Evolutionary conservation across 2,888 invertebrate genomes (phyloP).

Genomic region (Drosophila fungiperda): DNA sequence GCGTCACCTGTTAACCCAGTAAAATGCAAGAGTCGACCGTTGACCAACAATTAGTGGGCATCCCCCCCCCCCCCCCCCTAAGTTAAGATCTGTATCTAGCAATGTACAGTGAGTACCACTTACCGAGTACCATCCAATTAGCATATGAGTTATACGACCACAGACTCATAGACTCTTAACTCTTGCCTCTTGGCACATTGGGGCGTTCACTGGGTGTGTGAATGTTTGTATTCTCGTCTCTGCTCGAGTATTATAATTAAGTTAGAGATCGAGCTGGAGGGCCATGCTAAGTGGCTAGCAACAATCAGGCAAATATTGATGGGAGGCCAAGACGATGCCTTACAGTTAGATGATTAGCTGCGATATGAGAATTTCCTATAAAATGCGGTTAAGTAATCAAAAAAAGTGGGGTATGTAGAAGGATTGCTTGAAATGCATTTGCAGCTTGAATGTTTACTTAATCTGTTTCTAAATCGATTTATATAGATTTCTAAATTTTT

Average conservation of each 20-base stretch:
- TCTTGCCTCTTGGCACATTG: slow-evolving; percentile 22
- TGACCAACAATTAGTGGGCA: slow-evolving; percentile 73
- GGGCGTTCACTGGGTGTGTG: slow-evolving; percentile 54
- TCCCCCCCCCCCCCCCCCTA: neutral
- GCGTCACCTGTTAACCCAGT: slow-evolving; percentile 75
- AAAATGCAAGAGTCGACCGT: slow-evolving; percentile 54
- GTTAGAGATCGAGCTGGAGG: slow-evolving; percentile 33
- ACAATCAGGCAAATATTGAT: slow-evolving; percentile 5
- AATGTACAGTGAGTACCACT: slow-evolving; percentile 42
- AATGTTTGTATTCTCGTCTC: slow-evolving; percentile 46
- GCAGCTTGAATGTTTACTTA: neutral
- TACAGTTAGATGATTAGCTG: slow-evolving; percentile 36
- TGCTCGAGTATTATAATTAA: slow-evolving; percentile 42
- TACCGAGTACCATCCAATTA: slow-evolving; percentile 61
- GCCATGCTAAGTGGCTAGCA: slow-evolving; percentile 45
- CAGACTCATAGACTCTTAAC: neutral
- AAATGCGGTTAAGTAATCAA: slow-evolving; percentile 1
- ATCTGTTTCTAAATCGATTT: neutral
- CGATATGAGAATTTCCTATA: slow-evolving; percentile 21
- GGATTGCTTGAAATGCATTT: neutral
- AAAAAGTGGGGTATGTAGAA: neutral
- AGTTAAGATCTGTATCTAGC: slow-evolving; percentile 53
- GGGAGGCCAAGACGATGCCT: neutral
- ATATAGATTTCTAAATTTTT: neutral
- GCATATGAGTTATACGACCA: slow-evolving; percentile 51